These are phyloP conservation scores for Sphinx pinastri DNA, from an alignment of 2,888 invertebrate species.

Conservation along the genomic window DNA sequence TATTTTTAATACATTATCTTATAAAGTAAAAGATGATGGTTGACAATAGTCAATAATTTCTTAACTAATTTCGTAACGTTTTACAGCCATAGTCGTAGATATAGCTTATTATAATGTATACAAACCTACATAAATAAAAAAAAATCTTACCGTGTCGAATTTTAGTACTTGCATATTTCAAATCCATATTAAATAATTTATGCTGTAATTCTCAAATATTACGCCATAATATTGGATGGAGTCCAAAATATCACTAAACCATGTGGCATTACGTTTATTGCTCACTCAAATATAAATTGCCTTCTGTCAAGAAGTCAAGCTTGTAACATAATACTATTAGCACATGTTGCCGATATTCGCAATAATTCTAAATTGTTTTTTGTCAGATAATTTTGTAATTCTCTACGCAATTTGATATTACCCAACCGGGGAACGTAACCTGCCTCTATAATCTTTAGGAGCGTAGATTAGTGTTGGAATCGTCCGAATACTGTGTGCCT, in stretches of 20 bases:
- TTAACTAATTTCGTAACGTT: no score
- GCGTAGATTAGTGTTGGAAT: no score
- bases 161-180: no score
- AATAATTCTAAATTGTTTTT: conserved; percentile 1
- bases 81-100: no score
- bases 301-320: neutral
- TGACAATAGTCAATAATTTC: no score
- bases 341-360: neutral
- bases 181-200: neutral
- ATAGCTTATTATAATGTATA: no score
- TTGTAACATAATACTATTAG: conserved; percentile 11
- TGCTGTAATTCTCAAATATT: neutral
- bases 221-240: neutral
- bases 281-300: conserved; percentile 14
- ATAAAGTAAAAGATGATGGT: no score
- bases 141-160: no score
- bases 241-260: conserved; percentile 8
- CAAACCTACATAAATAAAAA: no score
- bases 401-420: conserved; percentile 1
- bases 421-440: neutral
- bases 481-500: no score
- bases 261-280: conserved; percentile 8
- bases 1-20: no score
- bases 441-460: neutral
- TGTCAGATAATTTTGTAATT: conserved; percentile 1